Conservation (phyloP, 2,888 invertebrate genomes). For the Lumbricus terrestris region DNA sequence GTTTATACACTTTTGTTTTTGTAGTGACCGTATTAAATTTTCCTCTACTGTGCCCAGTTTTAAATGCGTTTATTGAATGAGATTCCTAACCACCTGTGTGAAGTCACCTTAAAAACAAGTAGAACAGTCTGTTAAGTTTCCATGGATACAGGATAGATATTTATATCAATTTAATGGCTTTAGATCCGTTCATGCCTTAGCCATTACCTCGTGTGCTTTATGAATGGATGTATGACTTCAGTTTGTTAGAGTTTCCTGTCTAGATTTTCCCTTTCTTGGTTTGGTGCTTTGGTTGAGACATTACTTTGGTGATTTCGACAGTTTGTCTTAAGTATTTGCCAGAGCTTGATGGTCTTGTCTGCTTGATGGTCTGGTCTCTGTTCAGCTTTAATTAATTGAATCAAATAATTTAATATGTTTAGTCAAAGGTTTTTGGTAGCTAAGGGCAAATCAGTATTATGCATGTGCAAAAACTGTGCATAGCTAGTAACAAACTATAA, state of each 20-base stretch:
- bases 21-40: too few relatives aligned
- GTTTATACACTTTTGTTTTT: too few relatives aligned
- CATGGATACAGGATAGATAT: not conserved
- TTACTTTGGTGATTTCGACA: not conserved
- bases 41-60: too few relatives aligned
- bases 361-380: not conserved
- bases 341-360: not conserved
- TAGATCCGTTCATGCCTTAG: not conserved
- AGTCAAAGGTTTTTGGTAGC: not conserved
- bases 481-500: not conserved
- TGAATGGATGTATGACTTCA: not conserved
- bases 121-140: not conserved
- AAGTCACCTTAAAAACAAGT: not conserved
- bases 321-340: not conserved
- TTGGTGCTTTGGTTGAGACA: not conserved
- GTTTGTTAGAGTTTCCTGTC: not conserved
- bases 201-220: not conserved
- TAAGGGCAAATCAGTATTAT: not conserved
- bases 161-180: not conserved
- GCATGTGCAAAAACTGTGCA: not conserved
- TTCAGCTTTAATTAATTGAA: not conserved
- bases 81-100: too few relatives aligned
- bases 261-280: not conserved
- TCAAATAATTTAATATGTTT: slow-evolving; percentile 3
- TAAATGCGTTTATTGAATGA: too few relatives aligned